These are phyloP conservation scores for Trogon surrucura DNA, from an alignment of 2,113 vertebrate genomes.

Conservation along the genomic window DNA sequence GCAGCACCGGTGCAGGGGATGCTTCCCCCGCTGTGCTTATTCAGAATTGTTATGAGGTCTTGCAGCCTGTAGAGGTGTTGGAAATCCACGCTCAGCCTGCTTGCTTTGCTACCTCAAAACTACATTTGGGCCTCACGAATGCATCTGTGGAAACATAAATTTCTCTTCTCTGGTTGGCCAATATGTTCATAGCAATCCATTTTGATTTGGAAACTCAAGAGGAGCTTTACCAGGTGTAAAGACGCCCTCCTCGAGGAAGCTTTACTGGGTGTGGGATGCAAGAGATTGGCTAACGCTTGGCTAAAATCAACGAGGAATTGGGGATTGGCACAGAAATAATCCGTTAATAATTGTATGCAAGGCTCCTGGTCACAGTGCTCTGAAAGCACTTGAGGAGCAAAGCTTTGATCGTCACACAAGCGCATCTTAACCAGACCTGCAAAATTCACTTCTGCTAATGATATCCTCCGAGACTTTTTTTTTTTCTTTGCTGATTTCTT, in stretches of 20 bases:
- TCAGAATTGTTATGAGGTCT: background rate
- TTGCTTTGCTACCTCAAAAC: background rate
- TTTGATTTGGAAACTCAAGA: background rate
- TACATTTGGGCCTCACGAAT: background rate
- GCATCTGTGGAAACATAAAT: background rate
- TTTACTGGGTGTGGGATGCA: background rate
- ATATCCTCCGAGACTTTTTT: background rate
- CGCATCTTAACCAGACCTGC: constrained; percentile 17
- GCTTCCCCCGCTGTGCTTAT: background rate
- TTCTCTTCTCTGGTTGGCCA: background rate
- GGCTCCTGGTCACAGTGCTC: background rate
- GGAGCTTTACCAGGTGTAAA: background rate
- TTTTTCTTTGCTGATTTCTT: constrained; percentile 59
- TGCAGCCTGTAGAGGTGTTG: background rate
- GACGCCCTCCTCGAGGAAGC: background rate
- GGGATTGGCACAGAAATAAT: background rate
- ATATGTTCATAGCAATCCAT: background rate
- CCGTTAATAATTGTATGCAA: background rate
- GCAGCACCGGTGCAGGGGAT: background rate
- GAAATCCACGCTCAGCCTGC: background rate
- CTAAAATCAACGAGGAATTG: background rate
- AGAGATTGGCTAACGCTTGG: background rate
- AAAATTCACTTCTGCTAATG: constrained; percentile 3
- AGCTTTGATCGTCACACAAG: background rate
- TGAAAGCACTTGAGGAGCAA: background rate